A percentile compares a stretch with the other conserved stretches of the same genome.
These are phyloP conservation scores for Sebastes itinus DNA, from an alignment of 2,797 vertebrate genomes.

Conservation along the genomic window DNA sequence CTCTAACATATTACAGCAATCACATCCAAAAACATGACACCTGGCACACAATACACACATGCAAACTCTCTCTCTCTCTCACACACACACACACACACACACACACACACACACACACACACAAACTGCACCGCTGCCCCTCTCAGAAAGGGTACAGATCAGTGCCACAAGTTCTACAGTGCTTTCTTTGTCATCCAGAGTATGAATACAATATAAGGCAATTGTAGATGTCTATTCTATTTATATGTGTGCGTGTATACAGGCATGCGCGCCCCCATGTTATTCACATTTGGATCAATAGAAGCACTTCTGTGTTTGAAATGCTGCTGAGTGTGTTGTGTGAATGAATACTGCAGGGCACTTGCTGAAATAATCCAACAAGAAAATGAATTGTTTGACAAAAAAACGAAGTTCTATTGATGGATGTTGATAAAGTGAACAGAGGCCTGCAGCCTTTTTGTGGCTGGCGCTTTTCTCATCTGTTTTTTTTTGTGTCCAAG, in stretches of 20 bases:
- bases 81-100: slow-evolving; percentile 30
- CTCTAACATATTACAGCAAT: background rate
- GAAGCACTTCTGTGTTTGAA: slow-evolving; percentile 24
- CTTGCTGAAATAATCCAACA: slow-evolving; percentile 40
- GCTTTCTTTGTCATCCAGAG: slow-evolving; percentile 82
- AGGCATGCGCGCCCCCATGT: background rate
- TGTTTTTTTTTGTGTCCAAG: background rate
- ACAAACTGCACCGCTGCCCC: slow-evolving; percentile 51
- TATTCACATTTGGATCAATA: slow-evolving; percentile 31
- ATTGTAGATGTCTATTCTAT: slow-evolving; percentile 41
- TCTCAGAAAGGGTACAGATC: slow-evolving; percentile 52
- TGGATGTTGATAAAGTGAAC: background rate
- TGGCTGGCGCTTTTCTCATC: background rate
- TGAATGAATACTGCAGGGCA: slow-evolving; percentile 18
- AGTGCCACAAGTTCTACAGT: slow-evolving; percentile 79
- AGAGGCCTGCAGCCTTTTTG: background rate
- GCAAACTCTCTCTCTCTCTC: background rate
- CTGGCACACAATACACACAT: slow-evolving; percentile 16
- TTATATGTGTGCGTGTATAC: background rate
- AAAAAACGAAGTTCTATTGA: background rate
- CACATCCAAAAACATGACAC: background rate
- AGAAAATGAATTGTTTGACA: background rate
- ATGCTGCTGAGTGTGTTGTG: slow-evolving; percentile 5
- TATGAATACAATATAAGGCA: slow-evolving; percentile 78
- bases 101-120: slow-evolving; percentile 48